These are phyloP conservation scores for Mythimna vitellina DNA, from an alignment of 2,888 invertebrate species.

Conservation along the genomic window DNA sequence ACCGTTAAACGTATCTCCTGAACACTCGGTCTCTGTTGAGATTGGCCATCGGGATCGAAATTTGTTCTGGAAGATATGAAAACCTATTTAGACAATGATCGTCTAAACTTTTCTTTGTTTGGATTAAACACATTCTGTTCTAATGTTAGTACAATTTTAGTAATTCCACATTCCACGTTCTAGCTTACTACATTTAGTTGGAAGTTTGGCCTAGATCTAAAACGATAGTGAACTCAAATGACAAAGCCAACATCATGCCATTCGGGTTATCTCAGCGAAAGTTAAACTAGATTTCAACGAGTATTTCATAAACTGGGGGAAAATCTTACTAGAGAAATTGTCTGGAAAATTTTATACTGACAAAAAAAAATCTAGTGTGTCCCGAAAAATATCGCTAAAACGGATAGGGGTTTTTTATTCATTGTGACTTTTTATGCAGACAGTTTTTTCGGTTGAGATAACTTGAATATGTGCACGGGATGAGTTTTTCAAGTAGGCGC, in stretches of 20 bases:
- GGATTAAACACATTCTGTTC: not conserved
- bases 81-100: too few relatives aligned
- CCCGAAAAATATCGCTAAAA: constrained; percentile 21
- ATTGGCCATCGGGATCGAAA: too few relatives aligned
- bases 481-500: not conserved
- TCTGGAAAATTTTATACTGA: constrained; percentile 14
- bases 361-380: constrained; percentile 7
- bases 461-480: constrained; percentile 1
- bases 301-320: constrained; percentile 40
- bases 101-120: constrained; percentile 5
- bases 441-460: constrained; percentile 30
- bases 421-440: constrained; percentile 26
- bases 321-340: constrained; percentile 18
- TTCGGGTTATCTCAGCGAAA: constrained; percentile 51
- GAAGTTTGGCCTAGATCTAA: constrained; percentile 42
- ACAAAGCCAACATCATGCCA: constrained; percentile 34
- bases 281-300: constrained; percentile 52
- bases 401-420: constrained; percentile 20
- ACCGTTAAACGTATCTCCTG: too few relatives aligned
- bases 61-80: too few relatives aligned
- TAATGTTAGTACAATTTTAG: constrained; percentile 12
- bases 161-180: constrained; percentile 11
- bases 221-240: constrained; percentile 54
- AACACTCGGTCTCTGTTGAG: too few relatives aligned
- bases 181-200: not conserved